These are phyloP conservation scores for Stramonita haemastoma DNA, from an alignment of 2,888 invertebrate species.

Conservation along the genomic window DNA sequence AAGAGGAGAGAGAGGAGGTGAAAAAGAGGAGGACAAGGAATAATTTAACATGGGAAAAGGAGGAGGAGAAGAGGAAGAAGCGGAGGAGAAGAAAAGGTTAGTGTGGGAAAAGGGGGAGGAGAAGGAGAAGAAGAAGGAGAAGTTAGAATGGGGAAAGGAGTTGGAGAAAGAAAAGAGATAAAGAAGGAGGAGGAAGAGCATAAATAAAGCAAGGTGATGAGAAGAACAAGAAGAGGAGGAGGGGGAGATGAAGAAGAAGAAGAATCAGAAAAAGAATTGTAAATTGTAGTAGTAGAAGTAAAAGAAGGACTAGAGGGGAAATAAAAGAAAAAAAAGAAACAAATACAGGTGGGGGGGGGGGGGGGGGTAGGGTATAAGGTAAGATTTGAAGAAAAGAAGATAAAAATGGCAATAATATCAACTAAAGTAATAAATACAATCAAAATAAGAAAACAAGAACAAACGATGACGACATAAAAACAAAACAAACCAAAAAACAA, in stretches of 20 bases:
- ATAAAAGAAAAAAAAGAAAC: constrained; percentile 1
- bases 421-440: too few relatives aligned
- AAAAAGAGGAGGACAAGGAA: constrained; percentile 1
- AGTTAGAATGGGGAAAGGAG: neutral
- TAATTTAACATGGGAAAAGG: neutral
- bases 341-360: neutral
- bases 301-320: constrained; percentile 6
- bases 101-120: neutral
- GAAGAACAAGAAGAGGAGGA: neutral
- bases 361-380: too few relatives aligned
- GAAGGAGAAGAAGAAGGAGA: neutral
- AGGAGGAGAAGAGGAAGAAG: neutral
- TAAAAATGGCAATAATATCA: too few relatives aligned
- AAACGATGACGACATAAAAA: too few relatives aligned
- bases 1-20: neutral
- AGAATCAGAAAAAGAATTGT: neutral
- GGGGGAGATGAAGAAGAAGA: neutral
- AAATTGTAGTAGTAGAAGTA: neutral
- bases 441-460: too few relatives aligned
- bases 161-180: neutral
- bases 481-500: too few relatives aligned
- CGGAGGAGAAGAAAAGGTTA: neutral
- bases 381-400: neutral
- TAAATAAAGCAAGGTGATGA: neutral
- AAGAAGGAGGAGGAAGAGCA: neutral